phyloP scores from a whole-genome alignment of 2,113 vertebrate species.

The Mobula hypostoma region DNA sequence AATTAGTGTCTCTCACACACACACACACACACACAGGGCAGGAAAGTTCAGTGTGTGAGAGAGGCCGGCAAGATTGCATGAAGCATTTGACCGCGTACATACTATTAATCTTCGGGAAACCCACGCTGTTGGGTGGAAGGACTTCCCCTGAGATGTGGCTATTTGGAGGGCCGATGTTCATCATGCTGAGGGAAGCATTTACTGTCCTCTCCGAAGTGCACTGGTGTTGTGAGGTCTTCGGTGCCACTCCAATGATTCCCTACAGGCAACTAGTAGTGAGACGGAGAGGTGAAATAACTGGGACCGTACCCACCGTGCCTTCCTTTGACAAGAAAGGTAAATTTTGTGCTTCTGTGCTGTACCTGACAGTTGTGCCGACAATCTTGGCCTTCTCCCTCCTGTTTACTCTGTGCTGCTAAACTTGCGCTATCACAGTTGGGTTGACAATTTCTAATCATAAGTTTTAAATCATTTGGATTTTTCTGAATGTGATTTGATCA shows the following conservation, averaged over 20 bases:
- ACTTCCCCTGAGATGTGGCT: background rate
- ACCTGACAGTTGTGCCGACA: background rate
- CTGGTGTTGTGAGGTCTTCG: background rate
- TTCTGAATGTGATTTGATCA: too few species aligned
- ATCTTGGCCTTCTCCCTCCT: too few species aligned
- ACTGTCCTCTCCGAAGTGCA: background rate
- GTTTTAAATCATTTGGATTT: too few species aligned
- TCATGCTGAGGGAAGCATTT: background rate
- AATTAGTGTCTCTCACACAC: background rate
- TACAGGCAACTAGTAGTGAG: background rate
- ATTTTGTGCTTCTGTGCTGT: background rate
- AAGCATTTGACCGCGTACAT: background rate
- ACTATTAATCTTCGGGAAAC: background rate
- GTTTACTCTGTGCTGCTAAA: too few species aligned
- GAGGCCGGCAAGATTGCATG: background rate
- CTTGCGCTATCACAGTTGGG: too few species aligned
- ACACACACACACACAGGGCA: background rate
- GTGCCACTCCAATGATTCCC: background rate
- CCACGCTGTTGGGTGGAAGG: background rate
- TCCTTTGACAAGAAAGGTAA: slow-evolving; percentile 1
- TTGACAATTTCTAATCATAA: too few species aligned
- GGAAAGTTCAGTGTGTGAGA: background rate
- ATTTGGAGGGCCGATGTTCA: background rate
- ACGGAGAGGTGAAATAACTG: background rate
- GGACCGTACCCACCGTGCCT: background rate